phyloP scores from a whole-genome alignment of 1,140 invertebrate genomes.

The Centruroides sculpturatus region DNA sequence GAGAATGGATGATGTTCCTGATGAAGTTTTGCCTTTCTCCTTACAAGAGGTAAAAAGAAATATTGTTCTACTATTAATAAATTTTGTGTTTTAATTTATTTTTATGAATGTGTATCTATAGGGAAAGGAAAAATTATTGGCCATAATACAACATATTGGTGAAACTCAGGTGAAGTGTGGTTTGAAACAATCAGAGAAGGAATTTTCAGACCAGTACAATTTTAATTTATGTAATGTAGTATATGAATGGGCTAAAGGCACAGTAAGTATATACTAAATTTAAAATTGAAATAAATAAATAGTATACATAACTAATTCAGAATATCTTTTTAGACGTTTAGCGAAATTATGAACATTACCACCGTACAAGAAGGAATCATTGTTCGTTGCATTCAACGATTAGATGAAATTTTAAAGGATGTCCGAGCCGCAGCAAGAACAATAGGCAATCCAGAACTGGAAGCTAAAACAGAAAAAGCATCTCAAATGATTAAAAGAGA shows the following conservation, averaged over 20 bases:
- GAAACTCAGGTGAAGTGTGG: slow-evolving; percentile 37
- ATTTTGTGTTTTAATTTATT: too few species aligned
- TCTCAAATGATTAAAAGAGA: slow-evolving; percentile 85
- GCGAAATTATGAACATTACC: slow-evolving; percentile 80
- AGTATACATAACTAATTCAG: neutral
- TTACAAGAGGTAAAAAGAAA: slow-evolving; percentile 3
- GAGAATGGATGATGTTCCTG: slow-evolving; percentile 37
- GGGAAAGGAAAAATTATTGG: slow-evolving; percentile 9
- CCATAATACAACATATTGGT: slow-evolving; percentile 38
- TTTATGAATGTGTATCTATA: too few species aligned
- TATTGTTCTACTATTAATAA: too few species aligned
- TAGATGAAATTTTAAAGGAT: slow-evolving; percentile 84
- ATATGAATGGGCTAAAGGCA: slow-evolving; percentile 85
- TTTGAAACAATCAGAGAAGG: slow-evolving; percentile 35
- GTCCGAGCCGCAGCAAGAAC: slow-evolving; percentile 82
- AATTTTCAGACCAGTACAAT: slow-evolving; percentile 53
- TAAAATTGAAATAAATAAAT: neutral
- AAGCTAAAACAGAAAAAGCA: slow-evolving; percentile 90
- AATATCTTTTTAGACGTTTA: slow-evolving; percentile 50
- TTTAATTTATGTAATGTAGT: slow-evolving; percentile 87
- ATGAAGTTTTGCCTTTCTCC: neutral
- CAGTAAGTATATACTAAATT: slow-evolving; percentile 36
- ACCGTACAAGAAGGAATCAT: slow-evolving; percentile 95
- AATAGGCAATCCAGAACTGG: slow-evolving; percentile 79
- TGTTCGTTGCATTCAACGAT: slow-evolving; percentile 88